Evolutionary conservation across 2,113 vertebrate species (phyloP), one percentile per base, ranked within the genome.

Genomic region (Oryzias javanicus): DNA sequence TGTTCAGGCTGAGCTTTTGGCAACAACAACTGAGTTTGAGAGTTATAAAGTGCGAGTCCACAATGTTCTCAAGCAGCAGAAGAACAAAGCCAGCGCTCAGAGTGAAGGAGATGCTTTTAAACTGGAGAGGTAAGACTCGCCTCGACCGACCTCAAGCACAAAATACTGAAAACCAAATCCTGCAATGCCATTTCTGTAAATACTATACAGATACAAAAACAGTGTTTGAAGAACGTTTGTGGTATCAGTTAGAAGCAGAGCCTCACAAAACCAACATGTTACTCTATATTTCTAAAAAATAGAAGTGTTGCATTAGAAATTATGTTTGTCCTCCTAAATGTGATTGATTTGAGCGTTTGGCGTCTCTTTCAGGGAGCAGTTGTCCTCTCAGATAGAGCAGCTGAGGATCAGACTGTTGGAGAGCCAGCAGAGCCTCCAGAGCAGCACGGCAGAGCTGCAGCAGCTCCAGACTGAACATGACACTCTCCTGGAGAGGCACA

Each of bases 11-110:
- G 96, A 97, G 67, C 93, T 97, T 62, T 78, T 82, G 20, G 74
- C 93, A 54, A 83, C 94, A 19, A 64, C 91, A 2, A 90, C 88
- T 3, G 97, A 99, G 83, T 99, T 98, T 55, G 96, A 99, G 76
- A 93, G 91, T 80, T 99, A 99, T 80, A 99, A 96, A 85, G 94
- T 99, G 41, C 93, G 97, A 56, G 97, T 98, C 63, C 97, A 98
- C 84, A 98, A 98, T 46, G 97, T 99, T 40, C 91, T 99, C 29
- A 99, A 98, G 70, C 96, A 98, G 81, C 95, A 98, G 81, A 99
- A 96, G 86, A 95, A 72, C 81, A 97, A 94, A 86, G 92, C 89
- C 79, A 81, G 85, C 1, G 59, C 90, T 49, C 93, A 92, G 55
- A 78, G 74, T 69, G 95, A 97, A 64, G 89, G 90, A 6, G 94